Evolutionary conservation across 2,113 vertebrate species (phyloP).

Genomic region (Guaruba guarouba): DNA sequence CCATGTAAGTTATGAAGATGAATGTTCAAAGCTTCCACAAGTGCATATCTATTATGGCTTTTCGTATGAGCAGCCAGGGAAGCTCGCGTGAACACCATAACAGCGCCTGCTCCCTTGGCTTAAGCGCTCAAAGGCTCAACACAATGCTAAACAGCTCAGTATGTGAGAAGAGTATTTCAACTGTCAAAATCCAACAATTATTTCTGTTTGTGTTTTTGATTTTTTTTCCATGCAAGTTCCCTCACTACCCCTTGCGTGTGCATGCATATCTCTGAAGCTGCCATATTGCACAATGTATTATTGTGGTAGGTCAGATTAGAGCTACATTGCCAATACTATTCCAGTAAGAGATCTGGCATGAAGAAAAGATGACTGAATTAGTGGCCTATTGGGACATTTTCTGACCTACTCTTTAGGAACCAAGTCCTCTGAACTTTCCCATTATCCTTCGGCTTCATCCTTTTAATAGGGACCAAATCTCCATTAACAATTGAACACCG

Average conservation of each 20-base stretch:
- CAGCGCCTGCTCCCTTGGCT: neutral
- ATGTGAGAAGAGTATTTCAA: neutral
- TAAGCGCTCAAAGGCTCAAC: neutral
- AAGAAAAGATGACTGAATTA: conserved; percentile 77
- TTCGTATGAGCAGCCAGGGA: conserved; percentile 12
- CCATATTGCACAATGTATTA: conserved; percentile 43
- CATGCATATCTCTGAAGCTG: neutral
- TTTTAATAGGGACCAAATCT: conserved; percentile 80
- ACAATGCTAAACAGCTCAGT: neutral
- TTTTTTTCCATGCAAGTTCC: neutral
- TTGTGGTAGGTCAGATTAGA: conserved; percentile 33
- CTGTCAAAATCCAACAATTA: neutral
- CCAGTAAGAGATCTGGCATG: conserved; percentile 69
- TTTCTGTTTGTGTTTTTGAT: neutral
- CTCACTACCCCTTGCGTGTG: neutral
- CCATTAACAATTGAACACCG: conserved; percentile 78
- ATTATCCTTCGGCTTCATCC: conserved; percentile 75
- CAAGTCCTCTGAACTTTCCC: conserved; percentile 79
- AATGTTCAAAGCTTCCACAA: neutral
- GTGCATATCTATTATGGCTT: neutral
- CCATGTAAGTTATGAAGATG: neutral
- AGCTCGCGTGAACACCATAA: neutral
- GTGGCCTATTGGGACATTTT: conserved; percentile 72
- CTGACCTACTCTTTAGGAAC: conserved; percentile 80
- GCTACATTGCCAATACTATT: conserved; percentile 6